Base-by-base conservation (phyloP, 2,888 invertebrate genomes). In the Aphodius sticticus region DNA sequence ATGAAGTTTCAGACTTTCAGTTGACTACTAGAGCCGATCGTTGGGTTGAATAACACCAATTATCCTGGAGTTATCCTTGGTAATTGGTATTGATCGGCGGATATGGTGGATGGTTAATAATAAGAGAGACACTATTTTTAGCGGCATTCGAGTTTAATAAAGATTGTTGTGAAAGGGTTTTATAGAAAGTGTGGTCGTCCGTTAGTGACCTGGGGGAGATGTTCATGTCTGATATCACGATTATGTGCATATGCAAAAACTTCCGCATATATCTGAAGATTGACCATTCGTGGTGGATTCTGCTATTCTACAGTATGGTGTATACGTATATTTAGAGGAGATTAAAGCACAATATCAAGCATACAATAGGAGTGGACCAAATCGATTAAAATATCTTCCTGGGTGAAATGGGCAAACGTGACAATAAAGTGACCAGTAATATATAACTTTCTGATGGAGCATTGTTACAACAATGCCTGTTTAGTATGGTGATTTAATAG, bases 31-130 rank as follows among this genome's bases (percentile, higher is more conserved):
- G 53, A 53, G 53, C 53, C 53, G 53, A 9, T 53, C 12, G 53
- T 53, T 53, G 53, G 53, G 53, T 53, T 53, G 53, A 53, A 53
- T 53, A 53, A 53, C 53, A 53, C 53, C 53, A 53, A 53, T 53
- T 53, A 53, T 53, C 53, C 53, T 53, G 53, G 53, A 7, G 53
- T 53, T 53, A 53, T 53, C 53, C 53, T 53, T 53, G 53, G 53
- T 53, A 53, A 53, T 53, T 53, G 53, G 53, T 53, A 53, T 53
- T 53, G 53, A 53, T 53, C 53, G 12, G 53, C 53, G 53, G 53
- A 53, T 53, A 53, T 53, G 53, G 53, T 53, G 53, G 53, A 53
- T 9, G 53, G 53, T 53, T 53, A 53, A 53, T 53, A 53, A 53
- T 53, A 53, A 53, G 26, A 26, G 26, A 26, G 53, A 53, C 53